Conservation (phyloP, 2,113 vertebrate species). For the Willisornis vidua region DNA sequence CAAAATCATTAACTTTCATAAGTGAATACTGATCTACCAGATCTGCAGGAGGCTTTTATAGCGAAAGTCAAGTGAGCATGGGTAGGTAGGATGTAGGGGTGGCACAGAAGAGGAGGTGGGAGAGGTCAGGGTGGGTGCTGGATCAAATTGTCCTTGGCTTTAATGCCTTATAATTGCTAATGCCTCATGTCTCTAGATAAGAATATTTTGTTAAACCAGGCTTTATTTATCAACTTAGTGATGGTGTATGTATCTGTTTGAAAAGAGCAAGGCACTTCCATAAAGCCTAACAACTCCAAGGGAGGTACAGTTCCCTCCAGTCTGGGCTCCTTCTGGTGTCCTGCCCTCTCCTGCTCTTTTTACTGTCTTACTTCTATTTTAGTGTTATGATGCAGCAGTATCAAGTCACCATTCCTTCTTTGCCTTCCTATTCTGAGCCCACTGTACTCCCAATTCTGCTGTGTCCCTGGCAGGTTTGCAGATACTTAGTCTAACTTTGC, state of each 20-base stretch:
- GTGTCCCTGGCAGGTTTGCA: background rate
- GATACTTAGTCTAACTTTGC: background rate
- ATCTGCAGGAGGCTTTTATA: fast-evolving
- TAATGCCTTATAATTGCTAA: background rate
- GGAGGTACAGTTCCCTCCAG: background rate
- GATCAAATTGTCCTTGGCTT: background rate
- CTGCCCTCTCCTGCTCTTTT: background rate
- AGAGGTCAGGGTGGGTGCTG: background rate
- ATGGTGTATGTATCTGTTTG: background rate
- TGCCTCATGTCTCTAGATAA: background rate
- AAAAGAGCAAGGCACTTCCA: background rate
- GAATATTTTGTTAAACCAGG: background rate
- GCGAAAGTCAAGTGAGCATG: background rate
- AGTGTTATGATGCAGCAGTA: background rate
- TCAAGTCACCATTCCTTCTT: background rate
- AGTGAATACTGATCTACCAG: background rate
- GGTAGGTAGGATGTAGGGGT: background rate
- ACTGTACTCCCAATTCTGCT: background rate
- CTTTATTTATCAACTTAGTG: background rate
- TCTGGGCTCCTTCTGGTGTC: background rate
- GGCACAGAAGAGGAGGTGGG: background rate
- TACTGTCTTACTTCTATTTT: background rate
- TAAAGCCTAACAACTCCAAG: background rate
- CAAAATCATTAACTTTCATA: background rate
- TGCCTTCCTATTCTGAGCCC: background rate